Evolutionary conservation across 1,140 invertebrate species (phyloP).

Genomic region (Pectinophora gossypiella): DNA sequence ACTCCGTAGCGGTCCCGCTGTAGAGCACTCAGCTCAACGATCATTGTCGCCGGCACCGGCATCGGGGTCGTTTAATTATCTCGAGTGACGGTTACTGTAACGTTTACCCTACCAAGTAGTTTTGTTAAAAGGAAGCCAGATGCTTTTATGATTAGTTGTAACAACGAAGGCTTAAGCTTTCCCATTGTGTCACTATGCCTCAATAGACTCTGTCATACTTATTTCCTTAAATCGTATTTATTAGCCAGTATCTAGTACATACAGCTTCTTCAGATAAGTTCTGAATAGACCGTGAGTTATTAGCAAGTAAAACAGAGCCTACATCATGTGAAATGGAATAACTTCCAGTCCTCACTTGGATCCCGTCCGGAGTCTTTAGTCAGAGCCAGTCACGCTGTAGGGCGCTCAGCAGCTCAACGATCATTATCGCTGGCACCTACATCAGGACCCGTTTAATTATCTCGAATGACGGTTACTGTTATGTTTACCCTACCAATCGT

Average conservation of each 20-base stretch:
- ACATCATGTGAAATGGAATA: too few relatives aligned
- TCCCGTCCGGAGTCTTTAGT: conserved; percentile 21
- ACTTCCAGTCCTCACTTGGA: too few relatives aligned
- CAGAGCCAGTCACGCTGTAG: conserved; percentile 28
- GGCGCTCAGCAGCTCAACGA: conserved; percentile 42
- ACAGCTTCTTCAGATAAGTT: too few relatives aligned
- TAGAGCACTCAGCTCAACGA: conserved; percentile 43
- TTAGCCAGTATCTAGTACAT: too few relatives aligned
- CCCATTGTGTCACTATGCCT: too few relatives aligned
- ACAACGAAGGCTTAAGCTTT: too few relatives aligned
- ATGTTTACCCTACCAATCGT: conserved; percentile 25
- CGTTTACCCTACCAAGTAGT: conserved; percentile 27
- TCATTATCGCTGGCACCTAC: conserved; percentile 29
- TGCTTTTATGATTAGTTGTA: too few relatives aligned
- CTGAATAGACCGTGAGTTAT: too few relatives aligned
- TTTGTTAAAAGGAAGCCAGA: too few relatives aligned
- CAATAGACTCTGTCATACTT: too few relatives aligned
- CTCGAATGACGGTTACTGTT: conserved; percentile 25
- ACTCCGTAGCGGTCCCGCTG: conserved; percentile 24
- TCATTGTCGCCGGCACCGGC: conserved; percentile 30
- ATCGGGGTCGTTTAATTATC: conserved; percentile 41
- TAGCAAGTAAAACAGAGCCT: too few relatives aligned
- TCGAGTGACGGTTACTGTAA: conserved; percentile 25
- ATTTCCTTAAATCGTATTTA: too few relatives aligned
- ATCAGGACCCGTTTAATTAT: conserved; percentile 41